These are phyloP conservation scores for Xenus cinereus DNA, from an alignment of 2,113 vertebrate genomes.

Conservation along the genomic window DNA sequence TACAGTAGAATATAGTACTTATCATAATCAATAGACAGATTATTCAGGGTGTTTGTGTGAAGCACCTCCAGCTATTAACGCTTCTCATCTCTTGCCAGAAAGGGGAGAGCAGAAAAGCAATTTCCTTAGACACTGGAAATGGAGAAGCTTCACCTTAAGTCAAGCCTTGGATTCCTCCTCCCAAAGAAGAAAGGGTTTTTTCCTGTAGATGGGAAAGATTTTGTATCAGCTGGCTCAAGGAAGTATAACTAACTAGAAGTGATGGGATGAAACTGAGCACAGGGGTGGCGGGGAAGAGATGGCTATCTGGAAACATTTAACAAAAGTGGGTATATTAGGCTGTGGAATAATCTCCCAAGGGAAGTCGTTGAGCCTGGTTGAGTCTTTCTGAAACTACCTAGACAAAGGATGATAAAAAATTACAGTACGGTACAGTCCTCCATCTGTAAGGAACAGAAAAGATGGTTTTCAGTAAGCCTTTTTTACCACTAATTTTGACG, in stretches of 20 bases:
- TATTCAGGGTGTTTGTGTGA: neutral
- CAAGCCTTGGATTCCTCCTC: neutral
- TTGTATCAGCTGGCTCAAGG: neutral
- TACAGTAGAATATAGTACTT: neutral
- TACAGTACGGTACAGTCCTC: neutral
- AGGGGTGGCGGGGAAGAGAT: neutral
- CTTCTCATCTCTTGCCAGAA: neutral
- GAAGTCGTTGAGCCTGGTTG: neutral
- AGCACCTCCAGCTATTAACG: neutral
- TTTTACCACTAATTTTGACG: neutral
- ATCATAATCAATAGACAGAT: neutral
- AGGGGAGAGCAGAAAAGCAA: neutral
- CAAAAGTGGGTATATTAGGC: slow-evolving; percentile 19
- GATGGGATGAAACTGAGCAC: neutral
- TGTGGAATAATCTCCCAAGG: neutral
- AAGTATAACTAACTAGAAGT: slow-evolving; percentile 27
- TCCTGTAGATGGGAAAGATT: neutral
- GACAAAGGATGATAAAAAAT: neutral
- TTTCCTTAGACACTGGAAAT: neutral
- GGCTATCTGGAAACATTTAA: slow-evolving; percentile 52
- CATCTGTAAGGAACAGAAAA: neutral
- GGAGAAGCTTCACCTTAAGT: neutral
- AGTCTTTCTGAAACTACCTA: neutral
- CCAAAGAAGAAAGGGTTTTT: neutral
- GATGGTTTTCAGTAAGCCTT: neutral